phyloP scores from a whole-genome alignment of 2,113 vertebrate species.

The Ciconia boyciana region DNA sequence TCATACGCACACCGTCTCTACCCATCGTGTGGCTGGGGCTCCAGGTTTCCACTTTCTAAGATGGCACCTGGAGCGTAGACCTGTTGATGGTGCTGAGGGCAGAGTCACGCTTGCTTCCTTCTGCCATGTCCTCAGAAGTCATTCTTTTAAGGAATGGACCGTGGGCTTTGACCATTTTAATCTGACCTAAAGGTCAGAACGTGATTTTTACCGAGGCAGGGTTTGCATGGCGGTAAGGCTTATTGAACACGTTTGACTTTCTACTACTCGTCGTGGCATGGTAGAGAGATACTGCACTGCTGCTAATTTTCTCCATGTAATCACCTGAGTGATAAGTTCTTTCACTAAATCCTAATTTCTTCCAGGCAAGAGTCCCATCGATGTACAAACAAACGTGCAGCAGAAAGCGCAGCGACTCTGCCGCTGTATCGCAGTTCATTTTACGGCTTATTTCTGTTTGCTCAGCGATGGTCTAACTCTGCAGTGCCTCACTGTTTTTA shows the following conservation, averaged over 20 bases:
- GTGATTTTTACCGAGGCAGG: not conserved
- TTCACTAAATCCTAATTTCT: not conserved
- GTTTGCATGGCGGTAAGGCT: not conserved
- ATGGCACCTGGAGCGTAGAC: not conserved
- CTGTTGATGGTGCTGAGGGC: not conserved
- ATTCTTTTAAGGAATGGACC: not conserved
- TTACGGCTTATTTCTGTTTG: not conserved
- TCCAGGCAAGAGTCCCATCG: not conserved
- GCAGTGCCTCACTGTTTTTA: not conserved
- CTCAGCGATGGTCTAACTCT: not conserved
- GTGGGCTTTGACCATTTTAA: not conserved
- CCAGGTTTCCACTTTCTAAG: not conserved
- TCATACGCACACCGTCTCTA: rapidly evolving
- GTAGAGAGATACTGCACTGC: not conserved
- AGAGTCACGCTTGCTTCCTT: not conserved
- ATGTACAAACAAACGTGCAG: not conserved
- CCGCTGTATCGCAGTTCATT: not conserved
- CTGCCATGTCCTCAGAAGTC: not conserved
- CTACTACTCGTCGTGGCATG: not conserved
- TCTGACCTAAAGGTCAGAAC: not conserved
- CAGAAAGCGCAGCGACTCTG: not conserved
- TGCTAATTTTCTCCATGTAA: not conserved
- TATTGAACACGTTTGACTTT: not conserved
- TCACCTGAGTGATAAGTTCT: not conserved
- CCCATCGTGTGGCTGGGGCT: rapidly evolving